Evolutionary conservation across 2,113 vertebrate genomes (phyloP).

Genomic region (Cervus canadensis): DNA sequence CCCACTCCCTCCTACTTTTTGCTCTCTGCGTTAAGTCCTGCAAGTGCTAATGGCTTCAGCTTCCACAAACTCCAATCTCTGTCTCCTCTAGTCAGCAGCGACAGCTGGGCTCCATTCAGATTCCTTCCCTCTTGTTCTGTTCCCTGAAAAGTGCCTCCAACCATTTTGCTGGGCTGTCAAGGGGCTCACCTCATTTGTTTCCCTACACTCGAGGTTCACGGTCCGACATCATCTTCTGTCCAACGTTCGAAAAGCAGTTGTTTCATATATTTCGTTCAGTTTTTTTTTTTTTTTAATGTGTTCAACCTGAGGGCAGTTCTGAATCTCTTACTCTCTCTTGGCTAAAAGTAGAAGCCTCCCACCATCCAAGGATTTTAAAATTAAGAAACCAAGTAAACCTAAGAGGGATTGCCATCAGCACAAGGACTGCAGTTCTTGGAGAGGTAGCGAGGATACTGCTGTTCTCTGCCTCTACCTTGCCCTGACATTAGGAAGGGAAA

Average conservation of each 20-base stretch:
- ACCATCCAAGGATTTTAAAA: background rate
- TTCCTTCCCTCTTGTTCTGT: background rate
- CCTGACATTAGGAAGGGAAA: background rate
- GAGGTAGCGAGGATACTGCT: background rate
- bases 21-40: background rate
- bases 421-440: background rate
- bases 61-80: background rate
- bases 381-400: background rate
- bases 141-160: background rate
- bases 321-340: background rate
- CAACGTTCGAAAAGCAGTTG: background rate
- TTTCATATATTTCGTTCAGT: background rate
- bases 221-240: background rate
- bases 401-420: background rate
- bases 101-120: background rate
- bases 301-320: background rate
- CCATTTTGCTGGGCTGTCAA: accelerated
- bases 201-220: background rate
- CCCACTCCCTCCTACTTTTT: no score
- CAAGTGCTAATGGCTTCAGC: background rate
- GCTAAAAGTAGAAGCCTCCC: background rate
- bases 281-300: background rate
- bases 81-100: background rate
- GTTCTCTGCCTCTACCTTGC: no score
- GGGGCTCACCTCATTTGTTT: background rate